phyloP scores from a whole-genome alignment of 2,113 vertebrate genomes.

The Sinosuthora webbiana region DNA sequence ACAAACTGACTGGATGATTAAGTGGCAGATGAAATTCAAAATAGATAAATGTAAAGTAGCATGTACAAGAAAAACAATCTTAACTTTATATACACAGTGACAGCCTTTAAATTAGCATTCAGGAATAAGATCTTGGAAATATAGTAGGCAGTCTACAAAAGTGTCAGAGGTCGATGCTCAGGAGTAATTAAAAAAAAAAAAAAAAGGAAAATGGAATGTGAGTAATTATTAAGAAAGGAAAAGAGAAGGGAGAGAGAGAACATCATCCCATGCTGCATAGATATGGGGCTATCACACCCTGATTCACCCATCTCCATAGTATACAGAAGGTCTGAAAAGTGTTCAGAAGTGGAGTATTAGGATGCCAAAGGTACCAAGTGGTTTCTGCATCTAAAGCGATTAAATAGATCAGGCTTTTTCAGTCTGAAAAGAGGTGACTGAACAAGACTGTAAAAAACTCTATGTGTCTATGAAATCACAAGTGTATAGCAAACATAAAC shows the following conservation, averaged over 20 bases:
- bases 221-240: neutral
- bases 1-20: slow-evolving; percentile 10
- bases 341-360: neutral
- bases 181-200: neutral
- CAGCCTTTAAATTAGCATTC: slow-evolving; percentile 8
- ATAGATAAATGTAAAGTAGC: neutral
- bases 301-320: neutral
- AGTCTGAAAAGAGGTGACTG: neutral
- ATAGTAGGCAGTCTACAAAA: neutral
- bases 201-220: neutral
- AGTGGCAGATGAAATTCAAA: slow-evolving; percentile 18
- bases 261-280: neutral
- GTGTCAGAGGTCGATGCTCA: neutral
- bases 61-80: neutral
- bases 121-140: neutral
- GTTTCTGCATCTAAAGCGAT: neutral
- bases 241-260: neutral
- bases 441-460: neutral
- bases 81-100: neutral
- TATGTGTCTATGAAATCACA: neutral
- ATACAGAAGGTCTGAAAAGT: neutral
- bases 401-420: neutral
- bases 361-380: neutral
- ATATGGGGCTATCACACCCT: neutral
- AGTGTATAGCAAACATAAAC: neutral